A percentile compares a stretch with the other conserved stretches of the same genome.
Conservation (phyloP, 2,888 invertebrate genomes). For the Tolmerus cingulatus region DNA sequence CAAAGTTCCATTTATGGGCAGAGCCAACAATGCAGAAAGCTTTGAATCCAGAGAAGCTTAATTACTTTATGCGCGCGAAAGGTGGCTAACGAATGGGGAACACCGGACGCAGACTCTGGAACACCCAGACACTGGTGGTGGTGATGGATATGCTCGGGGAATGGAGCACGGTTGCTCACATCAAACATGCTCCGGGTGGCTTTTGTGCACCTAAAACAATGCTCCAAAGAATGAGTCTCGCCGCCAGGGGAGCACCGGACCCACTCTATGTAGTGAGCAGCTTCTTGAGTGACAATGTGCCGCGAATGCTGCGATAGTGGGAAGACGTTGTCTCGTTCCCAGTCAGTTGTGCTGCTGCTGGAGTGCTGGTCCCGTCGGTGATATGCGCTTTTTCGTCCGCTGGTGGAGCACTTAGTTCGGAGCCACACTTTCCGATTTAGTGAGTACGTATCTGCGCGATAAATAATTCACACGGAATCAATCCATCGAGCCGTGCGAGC, state of each 20-base stretch:
- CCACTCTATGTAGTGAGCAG: slow-evolving; percentile 7
- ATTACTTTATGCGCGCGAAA: slow-evolving; percentile 43
- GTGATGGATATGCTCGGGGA: not conserved
- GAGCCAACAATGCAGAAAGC: not conserved
- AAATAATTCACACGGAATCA: slow-evolving; percentile 15
- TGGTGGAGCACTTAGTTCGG: not conserved
- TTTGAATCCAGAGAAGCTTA: not conserved
- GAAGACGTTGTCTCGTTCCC: slow-evolving; percentile 17
- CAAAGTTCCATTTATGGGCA: not conserved
- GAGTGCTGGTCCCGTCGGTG: slow-evolving; percentile 23
- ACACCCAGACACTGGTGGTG: not conserved
- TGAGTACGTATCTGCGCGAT: not conserved
- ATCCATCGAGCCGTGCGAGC: not conserved
- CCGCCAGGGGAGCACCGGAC: not conserved
- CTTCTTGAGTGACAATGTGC: slow-evolving; percentile 21
- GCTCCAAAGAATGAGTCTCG: not conserved
- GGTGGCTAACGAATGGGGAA: slow-evolving; percentile 29
- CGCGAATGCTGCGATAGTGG: slow-evolving; percentile 29
- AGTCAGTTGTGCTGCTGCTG: slow-evolving; percentile 25
- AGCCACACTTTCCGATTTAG: not conserved
- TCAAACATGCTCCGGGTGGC: not conserved
- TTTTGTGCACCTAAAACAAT: not conserved
- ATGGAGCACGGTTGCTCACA: not conserved
- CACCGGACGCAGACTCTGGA: slow-evolving; percentile 41
- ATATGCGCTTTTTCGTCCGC: not conserved